Evolutionary conservation across 2,113 vertebrate genomes (phyloP), one percentile per base, ranked within the genome.

Genomic region (Orycteropus afer): DNA sequence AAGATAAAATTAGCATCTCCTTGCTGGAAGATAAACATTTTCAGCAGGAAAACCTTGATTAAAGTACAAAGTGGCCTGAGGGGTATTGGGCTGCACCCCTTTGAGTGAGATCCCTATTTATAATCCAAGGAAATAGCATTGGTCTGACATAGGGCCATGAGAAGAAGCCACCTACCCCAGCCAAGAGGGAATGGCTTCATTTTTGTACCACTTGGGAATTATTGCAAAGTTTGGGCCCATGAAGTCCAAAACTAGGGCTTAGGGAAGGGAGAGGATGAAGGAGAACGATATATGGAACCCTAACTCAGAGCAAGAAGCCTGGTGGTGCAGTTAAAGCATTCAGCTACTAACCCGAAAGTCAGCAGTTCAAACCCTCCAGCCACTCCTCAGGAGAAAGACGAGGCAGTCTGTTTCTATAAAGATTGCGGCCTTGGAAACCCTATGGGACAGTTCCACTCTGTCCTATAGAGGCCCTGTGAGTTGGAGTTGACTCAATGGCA

Each of bases 1-100:
- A 98, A 98, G 98, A 98, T 98, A 98, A 98, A 98, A 98, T 98
- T 98, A 98, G 98, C 98, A 97, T 98, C 97, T 97, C 98, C 97
- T 97, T 97, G 97, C 98, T 98, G 98, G 96, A 80, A 77, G 94
- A 97, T 98, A 98, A 98, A 98, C 98, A 98, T 97, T 42, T 91
- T 91, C 57, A 25, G 87, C 98, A 98, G 98, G 98, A 98, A 99
- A 98, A 79, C 23, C 15, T 95, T 97, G 98, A 98, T 98, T 97
- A 98, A 97, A 97, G 96, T 97, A 97, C 98, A 98, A 98, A 98
- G 98, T 92, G 69, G 93, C 93, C 82, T 91, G 23, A 86, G 93
- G 96, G 96, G 94, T 97, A 96, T 90, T 32, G 63, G 97, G 96
- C 97, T 97, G 98, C 92, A 96, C 98, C 98, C 95, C 97, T 98